phyloP scores from a whole-genome alignment of 2,113 vertebrate species.

The Melanerpes formicivorus region DNA sequence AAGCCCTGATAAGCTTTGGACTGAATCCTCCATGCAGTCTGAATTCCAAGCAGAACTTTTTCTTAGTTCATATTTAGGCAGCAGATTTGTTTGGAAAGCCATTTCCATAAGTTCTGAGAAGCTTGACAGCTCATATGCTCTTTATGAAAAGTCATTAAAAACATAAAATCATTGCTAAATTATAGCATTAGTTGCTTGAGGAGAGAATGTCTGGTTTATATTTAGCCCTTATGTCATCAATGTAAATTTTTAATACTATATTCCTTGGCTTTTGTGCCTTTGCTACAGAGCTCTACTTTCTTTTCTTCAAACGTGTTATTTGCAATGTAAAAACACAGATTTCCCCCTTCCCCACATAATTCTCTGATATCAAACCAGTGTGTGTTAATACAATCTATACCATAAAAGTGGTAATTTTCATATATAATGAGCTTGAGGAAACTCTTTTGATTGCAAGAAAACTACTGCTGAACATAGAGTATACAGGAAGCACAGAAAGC shows the following conservation, averaged over 20 bases:
- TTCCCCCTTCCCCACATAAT: neutral
- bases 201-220: neutral
- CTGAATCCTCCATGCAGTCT: neutral
- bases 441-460: neutral
- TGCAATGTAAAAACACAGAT: neutral
- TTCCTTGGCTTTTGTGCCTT: neutral
- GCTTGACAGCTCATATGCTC: neutral
- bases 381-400: neutral
- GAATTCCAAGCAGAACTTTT: neutral
- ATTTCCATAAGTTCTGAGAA: neutral
- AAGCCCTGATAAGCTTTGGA: neutral
- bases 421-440: neutral
- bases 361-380: neutral
- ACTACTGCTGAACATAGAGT: neutral
- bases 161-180: conserved; percentile 13
- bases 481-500: neutral
- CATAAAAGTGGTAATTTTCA: neutral
- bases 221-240: neutral
- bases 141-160: neutral
- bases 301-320: neutral
- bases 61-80: neutral
- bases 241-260: neutral
- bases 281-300: neutral
- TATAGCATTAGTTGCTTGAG: neutral
- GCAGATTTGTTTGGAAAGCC: neutral